These are phyloP conservation scores for Saimiri boliviensis DNA, from an alignment of 2,113 vertebrate species.

Conservation along the genomic window DNA sequence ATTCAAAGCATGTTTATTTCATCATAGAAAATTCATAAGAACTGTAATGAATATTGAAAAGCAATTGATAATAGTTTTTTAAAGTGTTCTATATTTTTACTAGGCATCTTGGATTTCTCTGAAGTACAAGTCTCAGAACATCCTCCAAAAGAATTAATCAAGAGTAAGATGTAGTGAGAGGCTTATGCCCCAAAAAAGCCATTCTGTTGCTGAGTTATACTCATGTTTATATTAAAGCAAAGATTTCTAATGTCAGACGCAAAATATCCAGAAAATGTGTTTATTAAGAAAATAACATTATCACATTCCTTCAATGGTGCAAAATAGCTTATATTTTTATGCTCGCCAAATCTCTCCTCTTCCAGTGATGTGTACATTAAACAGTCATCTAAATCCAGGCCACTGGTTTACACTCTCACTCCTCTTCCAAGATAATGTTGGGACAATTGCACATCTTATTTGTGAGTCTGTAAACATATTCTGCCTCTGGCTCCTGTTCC, in stretches of 20 bases:
- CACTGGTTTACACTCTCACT: not conserved
- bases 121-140: not conserved
- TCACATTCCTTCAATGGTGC: not conserved
- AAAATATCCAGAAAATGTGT: not conserved
- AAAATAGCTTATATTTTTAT: not conserved
- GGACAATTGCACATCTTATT: not conserved
- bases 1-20: not conserved
- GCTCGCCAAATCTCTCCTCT: not conserved
- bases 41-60: not conserved
- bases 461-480: not conserved
- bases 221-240: conserved; percentile 3
- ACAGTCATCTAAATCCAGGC: not conserved
- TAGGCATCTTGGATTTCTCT: not conserved
- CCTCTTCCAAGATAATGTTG: not conserved
- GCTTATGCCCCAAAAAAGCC: not conserved
- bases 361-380: not conserved
- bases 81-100: not conserved
- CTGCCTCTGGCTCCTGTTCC: not conserved
- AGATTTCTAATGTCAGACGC: not conserved
- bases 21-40: not conserved
- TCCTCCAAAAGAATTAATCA: not conserved
- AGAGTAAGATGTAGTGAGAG: not conserved
- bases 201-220: not conserved
- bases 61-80: not conserved
- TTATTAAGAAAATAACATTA: not conserved